Conservation (phyloP, 1,140 invertebrate genomes). For the Piezodorus guildinii region DNA sequence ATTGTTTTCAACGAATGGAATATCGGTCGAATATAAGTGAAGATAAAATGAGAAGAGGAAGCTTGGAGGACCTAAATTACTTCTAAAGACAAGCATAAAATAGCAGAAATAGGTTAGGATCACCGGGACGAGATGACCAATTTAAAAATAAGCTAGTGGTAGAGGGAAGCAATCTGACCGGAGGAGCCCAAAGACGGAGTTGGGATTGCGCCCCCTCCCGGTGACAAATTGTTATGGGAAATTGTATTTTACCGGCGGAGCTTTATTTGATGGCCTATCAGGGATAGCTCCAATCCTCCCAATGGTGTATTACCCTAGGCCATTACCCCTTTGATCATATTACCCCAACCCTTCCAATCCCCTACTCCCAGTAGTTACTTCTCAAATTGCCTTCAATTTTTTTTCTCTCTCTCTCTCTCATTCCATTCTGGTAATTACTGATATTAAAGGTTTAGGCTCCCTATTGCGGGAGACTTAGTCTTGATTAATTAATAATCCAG, state of each 20-base stretch:
- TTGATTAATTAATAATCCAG: no score
- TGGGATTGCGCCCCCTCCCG: not conserved
- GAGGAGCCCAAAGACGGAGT: not conserved
- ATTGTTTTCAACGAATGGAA: no score
- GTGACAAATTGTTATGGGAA: constrained; percentile 8
- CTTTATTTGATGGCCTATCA: constrained; percentile 8
- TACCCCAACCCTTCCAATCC: constrained; percentile 4
- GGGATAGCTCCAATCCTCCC: constrained; percentile 2
- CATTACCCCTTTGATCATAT: constrained; percentile 8
- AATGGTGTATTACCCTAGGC: constrained; percentile 7
- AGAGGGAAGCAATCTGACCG: not conserved
- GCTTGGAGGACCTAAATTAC: no score
- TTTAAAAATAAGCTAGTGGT: no score
- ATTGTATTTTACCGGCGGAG: constrained; percentile 5
- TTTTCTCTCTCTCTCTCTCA: not conserved
- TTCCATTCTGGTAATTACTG: not conserved
- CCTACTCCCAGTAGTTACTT: constrained; percentile 7
- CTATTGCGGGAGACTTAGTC: no score
- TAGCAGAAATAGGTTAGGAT: no score
- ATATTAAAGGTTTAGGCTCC: no score
- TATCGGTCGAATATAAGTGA: no score
- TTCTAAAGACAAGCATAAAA: no score
- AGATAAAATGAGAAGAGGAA: no score
- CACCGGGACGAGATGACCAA: no score
- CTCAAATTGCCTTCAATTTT: constrained; percentile 2